Percentiles rank a stretch among this genome's conserved stretches.
Conservation (phyloP, 1,140 invertebrate genomes). For the Pseudomyrmex cubaensis region DNA sequence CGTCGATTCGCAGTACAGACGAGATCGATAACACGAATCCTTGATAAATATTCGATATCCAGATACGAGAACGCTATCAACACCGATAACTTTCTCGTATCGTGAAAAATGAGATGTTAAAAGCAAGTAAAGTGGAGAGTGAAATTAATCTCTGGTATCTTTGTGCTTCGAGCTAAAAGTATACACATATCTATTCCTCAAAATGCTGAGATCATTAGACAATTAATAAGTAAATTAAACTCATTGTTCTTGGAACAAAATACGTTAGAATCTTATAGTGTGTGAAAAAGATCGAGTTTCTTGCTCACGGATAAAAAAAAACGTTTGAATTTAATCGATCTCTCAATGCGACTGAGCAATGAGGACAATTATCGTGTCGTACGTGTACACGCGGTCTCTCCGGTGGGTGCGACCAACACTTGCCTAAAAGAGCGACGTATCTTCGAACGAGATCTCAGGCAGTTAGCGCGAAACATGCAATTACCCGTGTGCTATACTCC, state of each 20-base stretch:
- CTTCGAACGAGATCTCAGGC: conserved; percentile 10
- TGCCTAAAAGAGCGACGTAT: conserved; percentile 27
- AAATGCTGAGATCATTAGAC: too few species aligned
- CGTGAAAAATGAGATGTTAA: conserved; percentile 6
- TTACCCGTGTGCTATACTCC: background rate
- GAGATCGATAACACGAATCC: background rate
- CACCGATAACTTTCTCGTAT: background rate
- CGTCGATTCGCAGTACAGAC: background rate
- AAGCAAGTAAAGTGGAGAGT: background rate
- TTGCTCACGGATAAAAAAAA: background rate
- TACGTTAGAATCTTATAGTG: too few species aligned
- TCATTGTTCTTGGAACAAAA: too few species aligned
- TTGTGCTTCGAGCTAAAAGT: background rate
- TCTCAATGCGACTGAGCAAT: background rate
- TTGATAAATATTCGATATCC: background rate
- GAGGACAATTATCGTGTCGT: background rate
- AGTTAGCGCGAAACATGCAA: conserved; percentile 8
- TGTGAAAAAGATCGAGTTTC: too few species aligned
- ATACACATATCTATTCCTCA: background rate
- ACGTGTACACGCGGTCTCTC: background rate
- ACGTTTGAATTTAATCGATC: conserved; percentile 6
- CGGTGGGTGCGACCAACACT: background rate
- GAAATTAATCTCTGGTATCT: background rate
- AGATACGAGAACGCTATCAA: background rate
- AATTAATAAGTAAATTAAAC: too few species aligned